Evolutionary conservation across 2,797 vertebrate genomes (phyloP), one percentile per base, ranked within the genome.

Genomic region (Sebastes kiyomatsui): DNA sequence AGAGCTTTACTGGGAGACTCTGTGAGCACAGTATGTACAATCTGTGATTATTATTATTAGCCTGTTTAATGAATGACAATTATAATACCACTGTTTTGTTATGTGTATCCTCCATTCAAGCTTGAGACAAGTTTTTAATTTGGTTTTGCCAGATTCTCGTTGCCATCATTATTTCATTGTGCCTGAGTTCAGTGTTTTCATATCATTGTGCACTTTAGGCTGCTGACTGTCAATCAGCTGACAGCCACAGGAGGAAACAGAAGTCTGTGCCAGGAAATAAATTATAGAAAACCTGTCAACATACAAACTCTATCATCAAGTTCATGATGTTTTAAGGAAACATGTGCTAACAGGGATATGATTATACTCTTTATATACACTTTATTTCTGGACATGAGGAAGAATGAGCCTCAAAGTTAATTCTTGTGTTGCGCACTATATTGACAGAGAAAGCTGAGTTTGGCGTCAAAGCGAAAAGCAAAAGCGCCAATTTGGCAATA

Each of bases 11-110:
- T 0, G 98, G 98, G 30, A 76, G 60, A 42, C 70, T 94, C 67
- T 99, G 98, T n/a, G 92, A 96, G 80, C 93, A 92, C 25, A 95
- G 98, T 99, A 88, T 90, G 98, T 87, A 4, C 13, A 62, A 4
- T 28, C 9, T 4, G 8, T 8, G 0, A 32, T 14, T 58, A 28
- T 13, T 58, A 28, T 13, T 62, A 42, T n/a, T 65, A 12, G 16
- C 42, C 42, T 46, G 13, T 70, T 60, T n/a, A 33, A 33, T 54
- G 14, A 69, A 23, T 20, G 55, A 22, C 13, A 56, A 28, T 20
- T 64, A 3, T 59, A 12, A 42, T 35, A 12, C 4, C 4, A 20
- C 33, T n/a, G 54, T n/a, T 62, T 54, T 35, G 54, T 46, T 18
- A 5, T 55, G 12, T 16, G 5, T 8, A 13, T 18, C 52, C 10